Conservation (phyloP, 2,797 vertebrate genomes). For the Sylvilagus floridanus region DNA sequence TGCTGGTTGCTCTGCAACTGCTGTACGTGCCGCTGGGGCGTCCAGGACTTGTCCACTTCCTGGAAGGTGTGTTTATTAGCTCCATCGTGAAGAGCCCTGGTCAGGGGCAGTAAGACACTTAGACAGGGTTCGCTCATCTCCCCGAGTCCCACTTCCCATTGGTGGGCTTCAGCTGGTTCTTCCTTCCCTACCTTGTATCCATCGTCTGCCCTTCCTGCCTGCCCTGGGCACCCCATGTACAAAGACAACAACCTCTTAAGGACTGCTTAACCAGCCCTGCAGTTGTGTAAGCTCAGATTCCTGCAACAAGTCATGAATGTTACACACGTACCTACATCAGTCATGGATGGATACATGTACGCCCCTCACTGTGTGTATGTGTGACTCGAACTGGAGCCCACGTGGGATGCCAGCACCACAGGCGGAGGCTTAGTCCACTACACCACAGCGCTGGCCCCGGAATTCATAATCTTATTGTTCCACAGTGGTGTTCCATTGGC, state of each 20-base stretch:
- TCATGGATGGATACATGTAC: too few species aligned
- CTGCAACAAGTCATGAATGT: not conserved
- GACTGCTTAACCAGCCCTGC: not conserved
- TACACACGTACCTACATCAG: accelerated
- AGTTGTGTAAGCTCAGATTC: not conserved
- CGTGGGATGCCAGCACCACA: too few species aligned
- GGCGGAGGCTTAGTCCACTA: too few species aligned
- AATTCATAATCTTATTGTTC: not conserved
- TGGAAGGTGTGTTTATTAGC: not conserved
- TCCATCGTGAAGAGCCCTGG: not conserved
- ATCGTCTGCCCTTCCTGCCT: not conserved
- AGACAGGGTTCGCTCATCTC: not conserved
- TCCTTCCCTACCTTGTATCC: not conserved
- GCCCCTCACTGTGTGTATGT: not conserved
- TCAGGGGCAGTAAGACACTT: not conserved
- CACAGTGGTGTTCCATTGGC: not conserved
- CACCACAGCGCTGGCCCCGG: not conserved
- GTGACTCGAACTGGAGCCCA: too few species aligned
- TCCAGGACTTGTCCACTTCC: not conserved
- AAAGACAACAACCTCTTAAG: not conserved
- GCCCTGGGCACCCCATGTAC: not conserved
- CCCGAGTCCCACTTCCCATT: accelerated
- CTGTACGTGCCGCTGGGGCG: not conserved
- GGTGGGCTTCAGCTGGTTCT: not conserved
- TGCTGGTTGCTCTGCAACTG: accelerated